Evolutionary conservation across 2,888 invertebrate species (phyloP).

Genomic region (Troilus luridus): DNA sequence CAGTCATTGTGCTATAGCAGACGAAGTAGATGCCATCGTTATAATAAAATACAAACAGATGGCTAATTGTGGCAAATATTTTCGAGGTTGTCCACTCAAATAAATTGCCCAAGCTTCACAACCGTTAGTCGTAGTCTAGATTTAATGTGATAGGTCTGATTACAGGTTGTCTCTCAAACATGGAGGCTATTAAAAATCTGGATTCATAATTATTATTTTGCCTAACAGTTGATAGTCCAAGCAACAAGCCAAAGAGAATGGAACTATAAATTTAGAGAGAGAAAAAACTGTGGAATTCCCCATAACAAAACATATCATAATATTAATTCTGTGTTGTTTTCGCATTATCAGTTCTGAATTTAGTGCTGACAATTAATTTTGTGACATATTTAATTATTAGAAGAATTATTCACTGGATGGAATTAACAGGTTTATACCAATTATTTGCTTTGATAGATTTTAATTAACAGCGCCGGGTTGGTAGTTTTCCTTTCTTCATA

Average conservation of each 20-base stretch:
- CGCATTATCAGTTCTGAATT: neutral
- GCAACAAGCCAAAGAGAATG: neutral
- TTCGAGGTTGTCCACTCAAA: neutral
- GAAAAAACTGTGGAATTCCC: neutral
- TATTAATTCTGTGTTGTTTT: too few relatives aligned
- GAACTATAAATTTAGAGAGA: neutral
- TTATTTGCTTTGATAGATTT: neutral
- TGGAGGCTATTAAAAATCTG: neutral
- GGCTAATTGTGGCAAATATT: neutral
- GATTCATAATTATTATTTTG: neutral
- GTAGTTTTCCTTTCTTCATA: constrained; percentile 12
- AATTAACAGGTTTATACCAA: neutral
- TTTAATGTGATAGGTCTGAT: neutral
- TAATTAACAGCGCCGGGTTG: neutral
- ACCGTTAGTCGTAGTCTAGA: neutral
- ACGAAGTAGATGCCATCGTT: neutral
- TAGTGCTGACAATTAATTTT: neutral
- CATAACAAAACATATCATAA: too few relatives aligned
- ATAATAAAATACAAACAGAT: neutral
- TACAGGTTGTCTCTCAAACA: neutral
- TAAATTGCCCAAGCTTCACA: neutral
- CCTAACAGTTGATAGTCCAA: neutral
- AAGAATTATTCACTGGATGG: neutral
- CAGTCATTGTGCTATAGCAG: too few relatives aligned
- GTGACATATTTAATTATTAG: neutral